phyloP scores from a whole-genome alignment of 2,797 vertebrate genomes.

The Parauchenoglanis ngamensis region DNA sequence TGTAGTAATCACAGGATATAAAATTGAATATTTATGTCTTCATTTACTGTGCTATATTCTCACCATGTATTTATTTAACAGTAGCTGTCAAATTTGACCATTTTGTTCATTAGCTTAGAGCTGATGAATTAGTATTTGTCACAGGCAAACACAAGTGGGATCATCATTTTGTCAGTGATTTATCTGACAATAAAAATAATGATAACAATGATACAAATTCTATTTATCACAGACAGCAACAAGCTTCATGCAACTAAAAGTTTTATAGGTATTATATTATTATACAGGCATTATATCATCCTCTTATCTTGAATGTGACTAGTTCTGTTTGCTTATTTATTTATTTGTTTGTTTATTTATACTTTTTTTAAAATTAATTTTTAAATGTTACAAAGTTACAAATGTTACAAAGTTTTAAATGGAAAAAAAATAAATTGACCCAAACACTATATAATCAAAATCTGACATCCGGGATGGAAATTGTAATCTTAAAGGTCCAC shows the following conservation, averaged over 20 bases:
- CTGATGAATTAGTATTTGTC: not conserved
- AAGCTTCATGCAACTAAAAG: not conserved
- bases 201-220: not conserved
- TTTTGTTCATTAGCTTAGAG: not conserved
- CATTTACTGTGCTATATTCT: not conserved
- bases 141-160: not conserved
- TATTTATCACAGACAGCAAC: no score
- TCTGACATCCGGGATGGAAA: not conserved
- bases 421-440: not conserved
- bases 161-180: no score
- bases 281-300: not conserved
- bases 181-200: not conserved
- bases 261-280: not conserved
- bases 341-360: no score
- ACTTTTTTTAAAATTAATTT: no score
- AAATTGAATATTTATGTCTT: not conserved
- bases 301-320: not conserved
- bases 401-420: not conserved
- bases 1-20: not conserved
- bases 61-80: not conserved
- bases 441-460: not conserved
- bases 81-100: not conserved
- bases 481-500: not conserved
- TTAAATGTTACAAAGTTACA: no score
- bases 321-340: no score